A percentile compares a stretch with the other conserved stretches of the same genome.
phyloP scores from a whole-genome alignment of 2,113 vertebrate genomes.

The Cochlearius cochlearius region DNA sequence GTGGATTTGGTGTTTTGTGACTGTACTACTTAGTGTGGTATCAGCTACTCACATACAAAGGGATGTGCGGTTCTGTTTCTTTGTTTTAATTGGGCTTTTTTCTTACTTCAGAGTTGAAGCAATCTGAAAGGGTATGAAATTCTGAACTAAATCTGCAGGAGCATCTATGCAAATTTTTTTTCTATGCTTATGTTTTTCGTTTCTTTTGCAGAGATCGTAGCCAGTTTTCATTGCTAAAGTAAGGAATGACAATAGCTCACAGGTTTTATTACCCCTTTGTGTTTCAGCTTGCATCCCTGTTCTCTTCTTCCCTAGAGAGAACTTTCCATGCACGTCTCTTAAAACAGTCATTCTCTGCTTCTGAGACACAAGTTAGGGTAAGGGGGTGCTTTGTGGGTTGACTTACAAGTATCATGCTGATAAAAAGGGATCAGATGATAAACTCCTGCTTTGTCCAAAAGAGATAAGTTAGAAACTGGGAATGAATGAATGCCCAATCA shows the following conservation, averaged over 20 bases:
- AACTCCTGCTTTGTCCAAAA: slow-evolving; percentile 15
- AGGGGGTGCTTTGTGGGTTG: not conserved
- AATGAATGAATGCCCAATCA: not conserved
- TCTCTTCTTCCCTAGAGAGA: not conserved
- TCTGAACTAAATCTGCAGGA: not conserved
- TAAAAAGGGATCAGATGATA: slow-evolving; percentile 49
- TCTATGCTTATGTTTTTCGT: not conserved
- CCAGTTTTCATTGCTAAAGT: not conserved
- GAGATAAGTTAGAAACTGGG: slow-evolving; percentile 24
- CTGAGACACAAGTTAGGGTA: not conserved
- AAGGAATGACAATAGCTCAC: not conserved
- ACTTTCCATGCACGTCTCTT: not conserved
- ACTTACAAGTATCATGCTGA: slow-evolving; percentile 11
- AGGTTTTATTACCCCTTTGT: slow-evolving; percentile 8
- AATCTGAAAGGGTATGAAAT: not conserved
- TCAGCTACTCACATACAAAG: not conserved
- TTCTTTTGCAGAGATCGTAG: not conserved
- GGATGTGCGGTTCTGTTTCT: not conserved
- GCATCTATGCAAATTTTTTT: not conserved
- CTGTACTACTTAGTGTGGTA: not conserved
- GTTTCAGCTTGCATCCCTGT: not conserved
- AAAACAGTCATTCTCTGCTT: slow-evolving; percentile 4
- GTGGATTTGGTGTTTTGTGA: not conserved
- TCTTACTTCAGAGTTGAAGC: not conserved
- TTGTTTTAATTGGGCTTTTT: not conserved